Percentiles rank a stretch among this genome's conserved stretches.
These are phyloP conservation scores for Leptopilina clavipes DNA, from an alignment of 1,140 invertebrate species.

Conservation along the genomic window DNA sequence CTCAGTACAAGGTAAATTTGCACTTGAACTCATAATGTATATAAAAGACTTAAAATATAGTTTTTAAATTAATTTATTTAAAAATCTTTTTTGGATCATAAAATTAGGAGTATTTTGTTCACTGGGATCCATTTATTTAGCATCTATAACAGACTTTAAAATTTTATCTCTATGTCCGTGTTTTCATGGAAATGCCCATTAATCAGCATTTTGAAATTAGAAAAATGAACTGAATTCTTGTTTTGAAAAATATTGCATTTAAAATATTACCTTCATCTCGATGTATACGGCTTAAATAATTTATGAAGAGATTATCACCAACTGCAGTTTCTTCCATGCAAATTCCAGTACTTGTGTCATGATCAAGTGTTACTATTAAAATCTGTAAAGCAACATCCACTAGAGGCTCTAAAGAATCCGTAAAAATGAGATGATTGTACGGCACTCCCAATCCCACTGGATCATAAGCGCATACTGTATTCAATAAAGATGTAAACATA, in stretches of 20 bases:
- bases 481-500: conserved; percentile 97
- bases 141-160: too few relatives aligned
- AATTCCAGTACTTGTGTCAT: conserved; percentile 81
- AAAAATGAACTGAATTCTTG: too few relatives aligned
- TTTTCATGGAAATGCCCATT: too few relatives aligned
- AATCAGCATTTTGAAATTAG: too few relatives aligned
- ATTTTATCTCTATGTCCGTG: too few relatives aligned
- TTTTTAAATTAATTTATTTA: too few relatives aligned
- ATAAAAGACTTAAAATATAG: too few relatives aligned
- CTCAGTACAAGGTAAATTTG: too few relatives aligned
- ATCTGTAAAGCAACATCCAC: conserved; percentile 97
- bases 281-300: conserved; percentile 98
- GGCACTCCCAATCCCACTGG: conserved; percentile 97
- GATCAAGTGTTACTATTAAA: conserved; percentile 96
- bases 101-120: too few relatives aligned
- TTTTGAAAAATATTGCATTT: background rate
- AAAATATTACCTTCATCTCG: conserved; percentile 86
- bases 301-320: conserved; percentile 97
- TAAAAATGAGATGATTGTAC: conserved; percentile 98
- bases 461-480: conserved; percentile 98
- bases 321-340: conserved; percentile 70
- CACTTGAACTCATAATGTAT: too few relatives aligned
- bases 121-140: too few relatives aligned
- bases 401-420: conserved; percentile 94
- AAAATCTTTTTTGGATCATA: too few relatives aligned